Conservation (phyloP, 2,113 vertebrate species). For the Pipra filicauda region DNA sequence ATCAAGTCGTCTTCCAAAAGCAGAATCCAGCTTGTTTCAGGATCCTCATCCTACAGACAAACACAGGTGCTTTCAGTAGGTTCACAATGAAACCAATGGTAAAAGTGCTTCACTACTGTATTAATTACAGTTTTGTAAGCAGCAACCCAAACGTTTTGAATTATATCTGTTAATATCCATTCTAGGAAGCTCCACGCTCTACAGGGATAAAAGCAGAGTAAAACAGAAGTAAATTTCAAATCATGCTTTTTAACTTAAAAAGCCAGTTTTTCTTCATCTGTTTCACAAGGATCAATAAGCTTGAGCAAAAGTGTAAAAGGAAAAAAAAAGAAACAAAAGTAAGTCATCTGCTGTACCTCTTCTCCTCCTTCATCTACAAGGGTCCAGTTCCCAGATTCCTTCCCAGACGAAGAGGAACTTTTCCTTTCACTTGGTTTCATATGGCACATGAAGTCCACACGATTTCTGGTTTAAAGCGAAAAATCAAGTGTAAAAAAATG, state of each 20-base stretch:
- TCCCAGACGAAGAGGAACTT: conserved; percentile 75
- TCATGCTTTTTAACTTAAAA: background rate
- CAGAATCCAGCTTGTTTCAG: conserved; percentile 92
- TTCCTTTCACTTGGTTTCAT: conserved; percentile 89
- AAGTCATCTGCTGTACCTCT: conserved; percentile 76
- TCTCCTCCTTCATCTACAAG: conserved; percentile 97
- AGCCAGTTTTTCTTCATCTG: background rate
- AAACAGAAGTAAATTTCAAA: background rate
- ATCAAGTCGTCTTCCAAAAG: conserved; percentile 94
- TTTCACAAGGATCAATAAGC: background rate
- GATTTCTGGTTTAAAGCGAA: conserved; percentile 77
- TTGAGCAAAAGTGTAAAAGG: background rate
- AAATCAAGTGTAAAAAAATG: background rate
- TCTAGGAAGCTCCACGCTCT: background rate
- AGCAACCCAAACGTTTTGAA: background rate
- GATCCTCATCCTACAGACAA: conserved; percentile 88
- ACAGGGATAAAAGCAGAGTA: background rate
- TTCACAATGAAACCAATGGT: background rate
- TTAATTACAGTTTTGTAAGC: background rate
- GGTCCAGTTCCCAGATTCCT: conserved; percentile 91
- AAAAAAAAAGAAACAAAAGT: background rate
- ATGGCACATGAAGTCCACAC: conserved; percentile 88
- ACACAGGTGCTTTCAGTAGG: background rate
- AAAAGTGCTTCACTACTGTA: background rate
- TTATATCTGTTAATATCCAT: background rate